Base-by-base conservation (phyloP, 1,140 invertebrate species). In the Cylas formicarius region DNA sequence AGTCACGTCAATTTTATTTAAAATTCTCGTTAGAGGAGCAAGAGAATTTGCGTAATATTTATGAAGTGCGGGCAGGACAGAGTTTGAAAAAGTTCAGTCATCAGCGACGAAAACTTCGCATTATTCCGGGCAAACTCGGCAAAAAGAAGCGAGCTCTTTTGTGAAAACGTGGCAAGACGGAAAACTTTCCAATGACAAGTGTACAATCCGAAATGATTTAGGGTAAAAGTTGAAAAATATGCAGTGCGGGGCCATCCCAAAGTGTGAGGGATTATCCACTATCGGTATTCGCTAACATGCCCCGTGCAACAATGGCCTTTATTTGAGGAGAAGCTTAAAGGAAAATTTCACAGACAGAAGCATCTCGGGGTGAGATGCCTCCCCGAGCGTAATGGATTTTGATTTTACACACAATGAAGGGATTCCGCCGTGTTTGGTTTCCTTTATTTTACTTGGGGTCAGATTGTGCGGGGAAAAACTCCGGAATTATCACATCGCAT, bases 241-340 rank as follows among this genome's bases (percentile, higher is more conserved):
- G 50, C 50, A 52, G 48, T 32, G 26, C 32, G n/a, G 28, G 28
- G 21, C 19, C 14, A 44, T 46, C 42, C 42, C 11, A 10, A 9
- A 19, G 44, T 48, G 48, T 56, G 48, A 51, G 43, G 47, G 60
- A 62, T 62, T 62, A 60, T 60, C 58, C 60, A 50, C 43, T 57
- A 61, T 60, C 58, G 60, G 56, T 52, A 62, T 62, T 57, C 57
- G 48, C 48, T 48, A 57, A 60, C 57, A 60, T 58, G 60, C 36
- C 43, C 43, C 34, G n/a, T 60, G 40, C 43, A 52, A 27, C 44
- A 31, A 20, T 35, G 18, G 39, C 36, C 48, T 50, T 26, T 62
- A 56, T 58, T 58, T 60, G 53, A 52, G 45, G 34, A 55, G 34
- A 46, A 49, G 56, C 53, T 60, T 56, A 58, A 53, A 52, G 52